Percentiles rank a stretch among this genome's conserved stretches.
Evolutionary conservation across 35 echinoderm and acorn worm genomes (phyloP).

Genomic region (Patiria miniata): DNA sequence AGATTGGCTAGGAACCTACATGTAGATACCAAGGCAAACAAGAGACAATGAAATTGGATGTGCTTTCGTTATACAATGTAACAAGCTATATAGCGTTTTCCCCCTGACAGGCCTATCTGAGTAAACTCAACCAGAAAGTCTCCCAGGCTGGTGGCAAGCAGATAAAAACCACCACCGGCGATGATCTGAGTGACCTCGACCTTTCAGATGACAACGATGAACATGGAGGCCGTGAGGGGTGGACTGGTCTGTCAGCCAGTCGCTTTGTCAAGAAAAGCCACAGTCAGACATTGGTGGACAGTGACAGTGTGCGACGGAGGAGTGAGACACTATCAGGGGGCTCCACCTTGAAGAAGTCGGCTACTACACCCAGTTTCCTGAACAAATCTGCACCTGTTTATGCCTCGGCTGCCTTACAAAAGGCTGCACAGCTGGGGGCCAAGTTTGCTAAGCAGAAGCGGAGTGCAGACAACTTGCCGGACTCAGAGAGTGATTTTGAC

Average conservation of each 20-base stretch:
- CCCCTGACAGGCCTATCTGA: background rate
- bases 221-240: background rate
- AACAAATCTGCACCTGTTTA: slow-evolving; percentile 37
- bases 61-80: too few relatives aligned
- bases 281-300: slow-evolving; percentile 18
- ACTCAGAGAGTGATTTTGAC: slow-evolving; percentile 36
- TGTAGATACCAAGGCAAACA: too few relatives aligned
- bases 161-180: background rate
- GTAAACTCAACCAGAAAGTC: slow-evolving; percentile 4
- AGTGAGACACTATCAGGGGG: background rate
- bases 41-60: too few relatives aligned
- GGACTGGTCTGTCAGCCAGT: background rate
- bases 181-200: slow-evolving; percentile 24
- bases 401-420: slow-evolving; percentile 28
- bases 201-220: background rate
- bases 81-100: too few relatives aligned
- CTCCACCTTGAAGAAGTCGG: slow-evolving; percentile 8
- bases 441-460: slow-evolving; percentile 35
- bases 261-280: slow-evolving; percentile 30
- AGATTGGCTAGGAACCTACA: too few relatives aligned
- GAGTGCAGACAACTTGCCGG: background rate
- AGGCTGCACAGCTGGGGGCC: slow-evolving; percentile 33
- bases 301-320: background rate
- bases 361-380: slow-evolving; percentile 25
- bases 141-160: background rate